phyloP scores from a whole-genome alignment of 2,797 vertebrate genomes.

The Xenopus petersii region DNA sequence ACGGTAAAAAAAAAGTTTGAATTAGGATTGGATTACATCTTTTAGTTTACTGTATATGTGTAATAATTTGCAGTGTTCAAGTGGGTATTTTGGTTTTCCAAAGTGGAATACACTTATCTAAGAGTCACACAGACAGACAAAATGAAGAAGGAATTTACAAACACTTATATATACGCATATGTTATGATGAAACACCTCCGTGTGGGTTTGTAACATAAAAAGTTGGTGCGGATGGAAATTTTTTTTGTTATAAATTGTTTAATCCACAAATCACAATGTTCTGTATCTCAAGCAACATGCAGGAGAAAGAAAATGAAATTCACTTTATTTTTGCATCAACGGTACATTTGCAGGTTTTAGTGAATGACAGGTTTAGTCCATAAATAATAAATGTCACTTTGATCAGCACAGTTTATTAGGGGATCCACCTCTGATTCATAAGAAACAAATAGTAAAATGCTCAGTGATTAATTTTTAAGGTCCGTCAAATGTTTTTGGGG shows the following conservation, averaged over 20 bases:
- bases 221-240: conserved; percentile 62
- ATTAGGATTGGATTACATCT: too few relatives aligned
- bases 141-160: conserved; percentile 72
- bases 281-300: conserved; percentile 76
- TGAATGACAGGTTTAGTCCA: conserved; percentile 61
- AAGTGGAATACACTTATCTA: too few relatives aligned
- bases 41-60: too few relatives aligned
- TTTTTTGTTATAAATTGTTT: conserved; percentile 54
- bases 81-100: too few relatives aligned
- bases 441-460: conserved; percentile 68
- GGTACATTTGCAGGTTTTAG: conserved; percentile 55
- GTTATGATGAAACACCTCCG: conserved; percentile 65
- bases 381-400: conserved; percentile 57
- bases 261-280: conserved; percentile 64
- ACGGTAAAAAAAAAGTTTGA: too few relatives aligned
- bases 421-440: conserved; percentile 7
- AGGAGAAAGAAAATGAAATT: conserved; percentile 59
- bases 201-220: conserved; percentile 63
- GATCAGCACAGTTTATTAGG: conserved; percentile 53
- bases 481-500: conserved; percentile 52
- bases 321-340: conserved; percentile 66
- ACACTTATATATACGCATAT: conserved; percentile 73
- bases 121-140: conserved; percentile 59
- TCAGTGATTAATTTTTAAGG: conserved; percentile 68
- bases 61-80: too few relatives aligned